A percentile compares a stretch with the other conserved stretches of the same genome.
These are phyloP conservation scores for Todiramphus chloris DNA, from an alignment of 2,113 vertebrate species.

Conservation along the genomic window DNA sequence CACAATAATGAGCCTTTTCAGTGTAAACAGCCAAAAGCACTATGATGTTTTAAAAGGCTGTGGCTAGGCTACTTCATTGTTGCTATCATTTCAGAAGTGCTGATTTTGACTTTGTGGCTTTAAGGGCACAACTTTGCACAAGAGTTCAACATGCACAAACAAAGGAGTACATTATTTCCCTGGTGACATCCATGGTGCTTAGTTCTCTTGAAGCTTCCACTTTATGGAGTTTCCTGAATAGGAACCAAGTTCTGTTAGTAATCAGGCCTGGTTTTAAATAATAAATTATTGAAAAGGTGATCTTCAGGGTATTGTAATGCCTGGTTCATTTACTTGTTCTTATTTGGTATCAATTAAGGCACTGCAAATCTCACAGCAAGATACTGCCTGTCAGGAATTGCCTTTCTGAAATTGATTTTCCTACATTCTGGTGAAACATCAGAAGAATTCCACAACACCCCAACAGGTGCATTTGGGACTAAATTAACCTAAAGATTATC, in stretches of 20 bases:
- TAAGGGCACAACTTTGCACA: neutral
- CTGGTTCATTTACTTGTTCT: neutral
- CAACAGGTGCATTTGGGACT: neutral
- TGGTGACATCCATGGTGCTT: neutral
- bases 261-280: neutral
- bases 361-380: neutral
- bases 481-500: neutral
- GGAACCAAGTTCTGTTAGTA: neutral
- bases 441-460: neutral
- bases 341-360: neutral
- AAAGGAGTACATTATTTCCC: neutral
- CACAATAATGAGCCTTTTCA: neutral
- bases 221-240: neutral
- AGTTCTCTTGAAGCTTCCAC: neutral
- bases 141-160: neutral
- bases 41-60: neutral
- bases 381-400: neutral
- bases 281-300: neutral
- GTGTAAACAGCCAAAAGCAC: neutral
- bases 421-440: neutral
- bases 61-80: neutral
- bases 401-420: neutral
- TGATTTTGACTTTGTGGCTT: neutral
- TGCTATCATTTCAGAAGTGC: neutral
- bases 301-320: neutral